Conservation (phyloP, 2,113 vertebrate species). For the Paramormyrops kingsleyae region DNA sequence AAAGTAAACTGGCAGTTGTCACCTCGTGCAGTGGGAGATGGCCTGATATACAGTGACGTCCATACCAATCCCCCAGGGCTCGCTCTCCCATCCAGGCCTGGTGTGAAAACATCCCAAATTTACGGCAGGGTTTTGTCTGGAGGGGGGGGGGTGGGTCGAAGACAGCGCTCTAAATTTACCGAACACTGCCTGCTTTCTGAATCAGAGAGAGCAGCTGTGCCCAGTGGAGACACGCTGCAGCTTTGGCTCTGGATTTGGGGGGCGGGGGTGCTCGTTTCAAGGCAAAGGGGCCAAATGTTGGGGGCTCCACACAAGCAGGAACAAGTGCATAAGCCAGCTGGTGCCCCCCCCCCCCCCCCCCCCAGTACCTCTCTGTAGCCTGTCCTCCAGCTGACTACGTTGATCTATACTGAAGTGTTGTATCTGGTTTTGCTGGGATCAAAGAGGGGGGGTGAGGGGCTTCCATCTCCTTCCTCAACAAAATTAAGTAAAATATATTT, state of each 20-base stretch:
- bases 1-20: slow-evolving; percentile 6
- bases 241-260: neutral
- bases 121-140: neutral
- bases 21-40: neutral
- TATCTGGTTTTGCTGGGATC: slow-evolving; percentile 31
- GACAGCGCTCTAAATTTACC: slow-evolving; percentile 15
- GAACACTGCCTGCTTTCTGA: slow-evolving; percentile 27
- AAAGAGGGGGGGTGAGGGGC: neutral
- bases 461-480: neutral
- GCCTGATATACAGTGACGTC: neutral
- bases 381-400: slow-evolving; percentile 33
- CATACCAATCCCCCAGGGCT: neutral
- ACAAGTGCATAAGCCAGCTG: slow-evolving; percentile 35
- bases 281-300: slow-evolving; percentile 13
- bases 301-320: slow-evolving; percentile 6
- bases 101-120: slow-evolving; percentile 2
- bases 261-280: slow-evolving; percentile 18
- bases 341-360: slow-evolving; percentile 14
- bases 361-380: slow-evolving; percentile 6
- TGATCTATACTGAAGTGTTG: slow-evolving; percentile 29
- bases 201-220: slow-evolving; percentile 37
- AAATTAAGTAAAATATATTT: neutral
- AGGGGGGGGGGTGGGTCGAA: neutral
- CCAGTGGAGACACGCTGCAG: neutral
- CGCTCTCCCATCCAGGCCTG: neutral